Percentiles rank a stretch among this genome's conserved stretches.
These are phyloP conservation scores for Apogon talboti DNA, from an alignment of 2,797 vertebrate genomes.

Conservation along the genomic window DNA sequence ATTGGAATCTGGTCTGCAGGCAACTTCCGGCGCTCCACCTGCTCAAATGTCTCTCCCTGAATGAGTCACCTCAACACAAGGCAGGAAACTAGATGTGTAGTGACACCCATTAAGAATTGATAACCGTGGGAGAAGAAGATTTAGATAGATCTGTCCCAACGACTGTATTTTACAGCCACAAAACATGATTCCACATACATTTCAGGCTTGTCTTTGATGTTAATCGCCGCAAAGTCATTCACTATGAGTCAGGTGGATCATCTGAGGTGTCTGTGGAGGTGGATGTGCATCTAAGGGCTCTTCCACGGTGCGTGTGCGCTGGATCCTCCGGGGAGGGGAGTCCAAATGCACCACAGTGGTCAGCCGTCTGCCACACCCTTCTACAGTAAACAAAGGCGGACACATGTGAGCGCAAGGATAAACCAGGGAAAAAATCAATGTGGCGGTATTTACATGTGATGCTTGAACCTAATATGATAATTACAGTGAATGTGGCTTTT, in stretches of 20 bases:
- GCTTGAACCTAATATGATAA: constrained; percentile 21
- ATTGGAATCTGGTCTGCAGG: constrained; percentile 34
- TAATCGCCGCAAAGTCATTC: constrained; percentile 55
- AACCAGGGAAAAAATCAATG: neutral
- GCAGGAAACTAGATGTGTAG: constrained; percentile 8
- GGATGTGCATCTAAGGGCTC: neutral
- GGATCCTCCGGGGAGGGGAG: constrained; percentile 22
- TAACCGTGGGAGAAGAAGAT: constrained; percentile 43
- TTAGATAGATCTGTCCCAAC: constrained; percentile 14
- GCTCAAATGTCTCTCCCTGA: too few species aligned
- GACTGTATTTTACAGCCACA: neutral
- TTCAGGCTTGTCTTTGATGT: constrained; percentile 14
- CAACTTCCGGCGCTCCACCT: too few species aligned
- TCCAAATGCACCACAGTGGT: constrained; percentile 57
- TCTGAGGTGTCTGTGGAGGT: constrained; percentile 29
- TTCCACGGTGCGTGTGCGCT: constrained; percentile 4
- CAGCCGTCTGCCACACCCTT: constrained; percentile 71
- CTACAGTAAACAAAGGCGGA: constrained; percentile 65
- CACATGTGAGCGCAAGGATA: neutral
- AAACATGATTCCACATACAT: too few species aligned
- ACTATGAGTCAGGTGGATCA: constrained; percentile 47
- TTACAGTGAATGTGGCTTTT: constrained; percentile 23
- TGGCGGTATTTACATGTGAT: neutral
- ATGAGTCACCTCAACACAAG: too few species aligned
- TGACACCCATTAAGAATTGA: constrained; percentile 54